phyloP scores from a whole-genome alignment of 1,140 invertebrate species.

The Drosophila orosa region DNA sequence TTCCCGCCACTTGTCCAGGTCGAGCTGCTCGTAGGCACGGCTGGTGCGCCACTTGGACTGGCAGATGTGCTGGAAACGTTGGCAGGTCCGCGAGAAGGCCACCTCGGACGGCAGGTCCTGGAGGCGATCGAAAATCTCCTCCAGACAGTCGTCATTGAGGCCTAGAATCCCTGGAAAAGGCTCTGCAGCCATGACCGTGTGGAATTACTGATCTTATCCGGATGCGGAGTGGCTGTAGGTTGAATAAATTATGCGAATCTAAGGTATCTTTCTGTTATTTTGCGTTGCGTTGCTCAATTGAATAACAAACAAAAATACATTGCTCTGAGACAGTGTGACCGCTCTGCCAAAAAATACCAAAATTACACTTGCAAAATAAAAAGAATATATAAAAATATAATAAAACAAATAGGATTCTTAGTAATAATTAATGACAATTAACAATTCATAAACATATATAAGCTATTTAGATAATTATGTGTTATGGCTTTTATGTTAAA shows the following conservation, averaged over 20 bases:
- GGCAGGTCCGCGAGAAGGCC: constrained; percentile 57
- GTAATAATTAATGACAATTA: too few relatives aligned
- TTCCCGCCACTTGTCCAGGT: constrained; percentile 67
- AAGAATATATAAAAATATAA: too few relatives aligned
- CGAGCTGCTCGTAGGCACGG: constrained; percentile 59
- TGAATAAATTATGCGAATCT: background rate
- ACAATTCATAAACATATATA: too few relatives aligned
- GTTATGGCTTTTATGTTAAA: too few relatives aligned
- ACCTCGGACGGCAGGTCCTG: constrained; percentile 64
- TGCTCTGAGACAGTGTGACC: constrained; percentile 7
- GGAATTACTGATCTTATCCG: too few relatives aligned
- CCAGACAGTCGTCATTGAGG: constrained; percentile 72
- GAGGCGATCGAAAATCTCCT: constrained; percentile 62
- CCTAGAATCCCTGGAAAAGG: constrained; percentile 45
- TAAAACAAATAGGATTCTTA: too few relatives aligned
- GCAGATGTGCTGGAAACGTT: constrained; percentile 60
- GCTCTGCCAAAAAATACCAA: background rate
- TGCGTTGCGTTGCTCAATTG: constrained; percentile 10
- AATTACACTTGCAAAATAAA: background rate
- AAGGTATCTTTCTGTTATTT: background rate
- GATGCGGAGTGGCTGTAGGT: too few relatives aligned
- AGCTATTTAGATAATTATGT: too few relatives aligned
- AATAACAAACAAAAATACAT: constrained; percentile 47
- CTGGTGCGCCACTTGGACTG: constrained; percentile 57
- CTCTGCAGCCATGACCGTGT: constrained; percentile 26